Percentiles rank a stretch among this genome's conserved stretches.
phyloP scores from a whole-genome alignment of 2,797 vertebrate species.

The Paguma larvata region DNA sequence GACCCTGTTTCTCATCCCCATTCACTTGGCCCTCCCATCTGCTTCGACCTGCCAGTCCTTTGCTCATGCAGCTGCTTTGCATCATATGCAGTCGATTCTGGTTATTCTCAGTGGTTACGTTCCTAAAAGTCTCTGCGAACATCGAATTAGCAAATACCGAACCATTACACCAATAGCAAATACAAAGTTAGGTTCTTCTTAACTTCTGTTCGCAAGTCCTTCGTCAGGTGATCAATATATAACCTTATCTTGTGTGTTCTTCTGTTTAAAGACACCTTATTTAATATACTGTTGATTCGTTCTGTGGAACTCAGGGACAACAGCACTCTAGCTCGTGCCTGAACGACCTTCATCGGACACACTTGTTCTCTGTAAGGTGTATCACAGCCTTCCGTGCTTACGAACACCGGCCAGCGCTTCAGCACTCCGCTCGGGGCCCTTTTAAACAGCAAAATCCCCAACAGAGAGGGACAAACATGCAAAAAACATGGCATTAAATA shows the following conservation, averaged over 20 bases:
- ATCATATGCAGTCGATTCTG: accelerated
- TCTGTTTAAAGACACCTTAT: background rate
- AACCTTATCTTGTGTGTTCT: background rate
- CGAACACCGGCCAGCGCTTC: background rate
- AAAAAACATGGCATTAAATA: background rate
- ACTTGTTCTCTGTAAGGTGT: background rate
- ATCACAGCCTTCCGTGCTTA: background rate
- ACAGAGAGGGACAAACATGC: background rate
- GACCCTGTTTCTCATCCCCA: accelerated
- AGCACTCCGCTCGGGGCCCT: background rate
- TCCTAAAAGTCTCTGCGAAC: background rate
- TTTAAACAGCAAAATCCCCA: background rate
- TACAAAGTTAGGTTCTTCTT: background rate
- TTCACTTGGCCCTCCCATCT: background rate
- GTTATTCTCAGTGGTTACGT: accelerated
- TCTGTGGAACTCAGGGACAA: background rate
- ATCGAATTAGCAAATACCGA: background rate
- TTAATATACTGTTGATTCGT: background rate
- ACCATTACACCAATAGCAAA: background rate
- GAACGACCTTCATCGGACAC: background rate
- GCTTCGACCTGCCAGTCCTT: background rate
- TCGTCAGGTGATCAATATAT: background rate
- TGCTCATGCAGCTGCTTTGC: background rate
- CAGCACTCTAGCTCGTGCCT: background rate
- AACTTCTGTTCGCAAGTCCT: background rate